Percentiles rank a stretch among this genome's conserved stretches.
phyloP scores from a whole-genome alignment of 2,797 vertebrate genomes.

The Alcedo atthis region DNA sequence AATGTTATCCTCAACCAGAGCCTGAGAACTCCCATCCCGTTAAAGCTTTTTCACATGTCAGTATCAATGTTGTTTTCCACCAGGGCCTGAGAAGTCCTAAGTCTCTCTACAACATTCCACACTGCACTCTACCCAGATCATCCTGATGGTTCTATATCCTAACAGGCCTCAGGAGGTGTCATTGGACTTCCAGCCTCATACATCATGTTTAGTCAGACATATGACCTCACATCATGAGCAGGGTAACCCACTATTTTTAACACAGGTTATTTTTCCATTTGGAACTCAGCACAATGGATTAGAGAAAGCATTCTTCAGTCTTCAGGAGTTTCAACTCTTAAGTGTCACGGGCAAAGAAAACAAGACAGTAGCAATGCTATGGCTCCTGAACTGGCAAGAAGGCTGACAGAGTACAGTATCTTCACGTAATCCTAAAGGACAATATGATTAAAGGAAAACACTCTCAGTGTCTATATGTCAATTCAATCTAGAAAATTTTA shows the following conservation, averaged over 20 bases:
- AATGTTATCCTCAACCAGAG: no score
- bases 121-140: background rate
- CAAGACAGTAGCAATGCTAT: background rate
- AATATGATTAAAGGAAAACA: background rate
- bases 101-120: background rate
- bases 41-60: no score
- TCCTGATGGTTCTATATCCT: background rate
- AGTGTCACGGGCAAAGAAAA: background rate
- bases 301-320: background rate
- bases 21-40: no score
- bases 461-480: background rate
- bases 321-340: background rate
- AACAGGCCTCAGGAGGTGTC: background rate
- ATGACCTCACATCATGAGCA: background rate
- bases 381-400: background rate
- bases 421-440: background rate
- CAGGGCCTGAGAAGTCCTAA: no score
- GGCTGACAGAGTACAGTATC: background rate
- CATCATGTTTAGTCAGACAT: background rate
- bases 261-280: background rate
- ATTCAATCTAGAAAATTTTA: background rate
- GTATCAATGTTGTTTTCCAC: no score
- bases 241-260: background rate
- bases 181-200: background rate
- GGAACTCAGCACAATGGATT: background rate